Evolutionary conservation across 64 coral and sea anemone species (phyloP).

Genomic region (Montipora foliosa): DNA sequence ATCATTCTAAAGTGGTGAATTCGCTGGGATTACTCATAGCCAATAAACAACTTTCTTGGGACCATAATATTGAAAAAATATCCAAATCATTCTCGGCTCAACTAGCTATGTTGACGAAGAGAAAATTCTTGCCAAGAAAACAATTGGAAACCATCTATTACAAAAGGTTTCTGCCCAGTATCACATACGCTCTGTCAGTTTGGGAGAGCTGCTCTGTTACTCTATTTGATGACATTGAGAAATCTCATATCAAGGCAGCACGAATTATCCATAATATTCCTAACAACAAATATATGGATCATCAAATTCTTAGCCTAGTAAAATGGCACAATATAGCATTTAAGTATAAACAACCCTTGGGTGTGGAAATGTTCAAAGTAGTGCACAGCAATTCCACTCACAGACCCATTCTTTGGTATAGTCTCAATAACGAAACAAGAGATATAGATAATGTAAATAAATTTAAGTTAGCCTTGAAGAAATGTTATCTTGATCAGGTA

Average conservation of each 20-base stretch:
- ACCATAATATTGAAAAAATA: conserved; percentile 1
- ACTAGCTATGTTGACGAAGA: background rate
- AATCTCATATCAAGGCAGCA: background rate
- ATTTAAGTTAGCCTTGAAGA: too few species aligned
- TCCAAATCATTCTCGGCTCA: conserved; percentile 1
- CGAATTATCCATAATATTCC: background rate
- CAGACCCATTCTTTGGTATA: background rate
- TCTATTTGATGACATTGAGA: background rate
- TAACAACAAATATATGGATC: background rate
- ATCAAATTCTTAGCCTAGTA: background rate
- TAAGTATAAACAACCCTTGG: background rate
- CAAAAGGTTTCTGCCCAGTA: background rate
- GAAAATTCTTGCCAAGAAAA: background rate
- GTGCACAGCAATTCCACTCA: background rate
- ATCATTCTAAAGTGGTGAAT: background rate
- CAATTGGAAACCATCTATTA: background rate
- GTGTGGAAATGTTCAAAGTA: background rate
- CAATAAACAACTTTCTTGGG: too few species aligned
- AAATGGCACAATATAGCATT: background rate
- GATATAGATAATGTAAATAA: too few species aligned
- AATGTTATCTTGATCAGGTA: too few species aligned
- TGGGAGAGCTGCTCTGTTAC: background rate
- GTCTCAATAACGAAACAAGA: too few species aligned
- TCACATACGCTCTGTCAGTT: background rate
- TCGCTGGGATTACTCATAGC: background rate